Evolutionary conservation across 1,140 invertebrate species (phyloP), one percentile per base, ranked within the genome.

Genomic region (Trichogramma pretiosum): DNA sequence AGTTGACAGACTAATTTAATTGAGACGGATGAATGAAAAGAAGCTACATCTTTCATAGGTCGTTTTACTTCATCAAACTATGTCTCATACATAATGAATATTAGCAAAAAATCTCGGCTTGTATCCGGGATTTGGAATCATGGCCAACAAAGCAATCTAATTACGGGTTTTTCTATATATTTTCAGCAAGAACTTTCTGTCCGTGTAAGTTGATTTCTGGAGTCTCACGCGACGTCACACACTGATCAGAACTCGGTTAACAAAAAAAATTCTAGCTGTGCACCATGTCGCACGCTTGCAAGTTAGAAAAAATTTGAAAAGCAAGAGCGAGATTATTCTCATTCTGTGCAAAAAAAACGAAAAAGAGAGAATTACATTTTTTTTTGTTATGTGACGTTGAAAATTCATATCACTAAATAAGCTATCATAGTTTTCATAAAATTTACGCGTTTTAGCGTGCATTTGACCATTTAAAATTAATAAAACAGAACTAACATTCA

Each of bases 111-210:
- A 45, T 46, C 38, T 50, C 30, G 33, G 32, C 17, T 22, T 24
- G 24, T 11, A n/a, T 36, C 42, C 32, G 48, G 37, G 42, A 39
- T 40, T 16, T 18, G 32, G 33, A 22, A 30, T 21, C 22, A 19
- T 26, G 30, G 26, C 33, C 39, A 22, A 26, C 14, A 19, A 51
- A 41, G 23, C 10, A 19, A 24, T 46, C 43, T 51, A 51, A 51
- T 52, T 40, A 23, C 37, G 33, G 38, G n/a, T 50, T 8, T 52
- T 48, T 7, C 26, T 52, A 53, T 63, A 57, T 66, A 63, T 70
- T 71, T 71, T 69, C 68, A 72, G 69, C 65, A 68, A 70, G 65
- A 70, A 59, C 61, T 67, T 70, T 70, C 61, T 60, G 58, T 72
- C 59, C 62, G 63, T 60, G 69, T 72, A 72, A 72, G 68, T 71